Evolutionary conservation across 2,888 invertebrate species (phyloP).

Genomic region (Limenitis camilla): DNA sequence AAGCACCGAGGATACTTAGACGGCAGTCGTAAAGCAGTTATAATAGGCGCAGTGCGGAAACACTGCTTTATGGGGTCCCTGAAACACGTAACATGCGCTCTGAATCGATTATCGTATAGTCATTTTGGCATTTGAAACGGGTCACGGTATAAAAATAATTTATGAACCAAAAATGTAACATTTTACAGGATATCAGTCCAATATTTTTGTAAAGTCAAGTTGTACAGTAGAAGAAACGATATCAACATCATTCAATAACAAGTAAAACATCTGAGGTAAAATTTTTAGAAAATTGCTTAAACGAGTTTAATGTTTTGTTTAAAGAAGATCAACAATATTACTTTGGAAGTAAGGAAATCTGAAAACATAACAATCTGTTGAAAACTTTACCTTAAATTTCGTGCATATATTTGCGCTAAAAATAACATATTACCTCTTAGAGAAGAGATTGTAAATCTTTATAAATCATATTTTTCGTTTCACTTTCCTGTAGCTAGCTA

Average conservation of each 20-base stretch:
- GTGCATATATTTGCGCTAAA: no score
- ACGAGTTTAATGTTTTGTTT: no score
- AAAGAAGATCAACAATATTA: no score
- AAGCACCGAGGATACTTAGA: slow-evolving; percentile 50
- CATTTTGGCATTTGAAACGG: slow-evolving; percentile 53
- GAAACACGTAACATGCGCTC: slow-evolving; percentile 60
- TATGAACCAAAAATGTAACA: slow-evolving; percentile 49
- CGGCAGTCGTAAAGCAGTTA: slow-evolving; percentile 59
- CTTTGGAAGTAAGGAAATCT: no score
- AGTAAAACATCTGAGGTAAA: no score
- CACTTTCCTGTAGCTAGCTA: slow-evolving; percentile 3
- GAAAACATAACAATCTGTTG: no score
- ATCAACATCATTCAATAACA: background rate
- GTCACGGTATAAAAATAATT: slow-evolving; percentile 52
- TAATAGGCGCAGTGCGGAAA: slow-evolving; percentile 67
- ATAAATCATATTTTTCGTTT: slow-evolving; percentile 8
- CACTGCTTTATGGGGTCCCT: slow-evolving; percentile 58
- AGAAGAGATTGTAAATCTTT: no score
- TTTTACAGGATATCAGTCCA: slow-evolving; percentile 25
- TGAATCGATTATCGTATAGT: slow-evolving; percentile 61
- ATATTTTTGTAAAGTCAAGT: background rate
- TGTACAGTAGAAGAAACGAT: background rate
- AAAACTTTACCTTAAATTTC: no score
- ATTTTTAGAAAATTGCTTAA: no score
- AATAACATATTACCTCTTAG: no score